Base-by-base conservation (phyloP, 2,888 invertebrate genomes). In the Eupithecia exiguata region DNA sequence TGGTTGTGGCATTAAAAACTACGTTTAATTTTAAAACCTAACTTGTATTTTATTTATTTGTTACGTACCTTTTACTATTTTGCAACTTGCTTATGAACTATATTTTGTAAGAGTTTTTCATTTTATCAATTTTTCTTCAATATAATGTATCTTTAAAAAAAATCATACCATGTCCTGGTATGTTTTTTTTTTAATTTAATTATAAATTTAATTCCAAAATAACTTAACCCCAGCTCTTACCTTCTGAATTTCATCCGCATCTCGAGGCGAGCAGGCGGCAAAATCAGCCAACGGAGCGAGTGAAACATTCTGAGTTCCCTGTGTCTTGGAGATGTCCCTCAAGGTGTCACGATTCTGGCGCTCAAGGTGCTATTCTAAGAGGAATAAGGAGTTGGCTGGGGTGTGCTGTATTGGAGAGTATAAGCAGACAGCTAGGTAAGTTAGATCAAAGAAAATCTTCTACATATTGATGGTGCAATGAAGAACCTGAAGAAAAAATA, bases 291-390 rank as follows among this genome's bases (percentile, higher is more conserved):
- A 38, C 69, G 67, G 18, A 73, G 68, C 68, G 72, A 70, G 69
- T 66, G 72, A 67, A 73, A 73, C 73, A 71, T 62, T 70, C 49
- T 71, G 73, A 76, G 73, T 73, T 68, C 70, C 68, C 72, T 72
- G 65, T 71, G 74, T 75, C 75, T 70, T 61, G 38, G n/a, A 76
- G 40, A 74, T 76, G 73, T 76, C 71, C 71, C 69, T 76, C 76
- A 76, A 76, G 76, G 71, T 76, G 76, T 73, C 76, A 76, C 76
- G 71, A 76, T 66, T 65, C 49, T 69, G 69, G 35, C 35, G 68
- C 68, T 70, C 70, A 71, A 74, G 76, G 76, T 76, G 76, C 21
- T 38, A 1, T n/a, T 14, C n/a, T 5, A 10, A 36, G 36, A n/a
- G 38, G 12, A 36, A 36, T 65, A 38, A n/a, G n/a, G 38, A 62